These are phyloP conservation scores for Cephalopterus ornatus DNA, from an alignment of 2,113 vertebrate species.

Conservation along the genomic window DNA sequence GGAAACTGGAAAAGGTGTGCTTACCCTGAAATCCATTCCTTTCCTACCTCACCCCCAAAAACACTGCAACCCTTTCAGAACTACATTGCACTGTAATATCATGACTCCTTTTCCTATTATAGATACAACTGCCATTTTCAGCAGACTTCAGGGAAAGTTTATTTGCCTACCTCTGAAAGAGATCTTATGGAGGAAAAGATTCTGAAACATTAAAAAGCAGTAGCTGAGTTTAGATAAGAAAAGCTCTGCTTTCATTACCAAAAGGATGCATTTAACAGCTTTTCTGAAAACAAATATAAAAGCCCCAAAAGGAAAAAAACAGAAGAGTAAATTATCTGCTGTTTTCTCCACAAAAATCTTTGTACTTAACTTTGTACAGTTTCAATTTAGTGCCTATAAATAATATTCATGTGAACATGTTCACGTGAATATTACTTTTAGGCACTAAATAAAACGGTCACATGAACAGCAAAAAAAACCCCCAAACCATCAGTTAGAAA, in stretches of 20 bases:
- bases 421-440: too few species aligned
- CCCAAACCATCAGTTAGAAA: not conserved
- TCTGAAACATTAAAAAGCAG: not conserved
- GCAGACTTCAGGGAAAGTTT: not conserved
- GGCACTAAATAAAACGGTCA: too few species aligned
- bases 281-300: not conserved
- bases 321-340: not conserved
- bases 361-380: not conserved
- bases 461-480: not conserved
- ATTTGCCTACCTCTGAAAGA: not conserved
- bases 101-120: not conserved
- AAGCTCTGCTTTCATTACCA: not conserved
- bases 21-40: not conserved
- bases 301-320: not conserved
- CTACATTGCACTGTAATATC: not conserved
- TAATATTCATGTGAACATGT: not conserved
- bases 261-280: not conserved
- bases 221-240: not conserved
- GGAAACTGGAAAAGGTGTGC: not conserved
- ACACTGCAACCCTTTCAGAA: not conserved
- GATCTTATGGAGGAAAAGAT: not conserved
- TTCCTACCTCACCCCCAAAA: not conserved
- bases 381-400: not conserved
- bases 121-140: not conserved
- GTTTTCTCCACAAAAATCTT: not conserved